Conservation (phyloP, 2,113 vertebrate species). For the Pluvianellus socialis region DNA sequence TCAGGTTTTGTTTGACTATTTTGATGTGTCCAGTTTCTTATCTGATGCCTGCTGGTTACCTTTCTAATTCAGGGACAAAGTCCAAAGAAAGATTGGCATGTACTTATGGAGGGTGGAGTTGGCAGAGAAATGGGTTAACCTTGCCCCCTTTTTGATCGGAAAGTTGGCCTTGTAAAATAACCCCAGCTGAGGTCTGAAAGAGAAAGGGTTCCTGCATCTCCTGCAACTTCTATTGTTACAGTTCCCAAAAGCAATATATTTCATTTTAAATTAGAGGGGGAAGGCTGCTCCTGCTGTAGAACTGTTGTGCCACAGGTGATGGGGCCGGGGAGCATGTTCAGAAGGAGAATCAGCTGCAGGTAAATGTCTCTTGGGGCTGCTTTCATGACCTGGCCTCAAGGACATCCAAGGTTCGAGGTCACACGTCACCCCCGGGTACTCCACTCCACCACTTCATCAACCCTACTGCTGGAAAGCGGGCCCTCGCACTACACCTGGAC, state of each 20-base stretch:
- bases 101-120: not conserved
- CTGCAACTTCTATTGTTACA: not conserved
- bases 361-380: rapidly evolving
- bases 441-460: not conserved
- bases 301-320: not conserved
- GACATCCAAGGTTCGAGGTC: not conserved
- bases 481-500: not conserved
- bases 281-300: not conserved
- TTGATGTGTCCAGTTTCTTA: conserved; percentile 58
- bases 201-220: not conserved
- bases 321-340: not conserved
- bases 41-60: conserved; percentile 56
- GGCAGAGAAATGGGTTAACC: conserved; percentile 19
- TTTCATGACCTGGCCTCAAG: not conserved
- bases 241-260: not conserved
- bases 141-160: not conserved
- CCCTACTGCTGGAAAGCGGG: not conserved
- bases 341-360: not conserved
- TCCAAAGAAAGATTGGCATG: conserved; percentile 3
- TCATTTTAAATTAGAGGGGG: not conserved
- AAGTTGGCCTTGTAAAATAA: not conserved
- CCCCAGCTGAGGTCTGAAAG: not conserved
- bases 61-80: conserved; percentile 37
- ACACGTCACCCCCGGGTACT: not conserved
- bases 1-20: conserved; percentile 63